Conservation (phyloP, 2,888 invertebrate species). For the Nemotelus nigrinus region DNA sequence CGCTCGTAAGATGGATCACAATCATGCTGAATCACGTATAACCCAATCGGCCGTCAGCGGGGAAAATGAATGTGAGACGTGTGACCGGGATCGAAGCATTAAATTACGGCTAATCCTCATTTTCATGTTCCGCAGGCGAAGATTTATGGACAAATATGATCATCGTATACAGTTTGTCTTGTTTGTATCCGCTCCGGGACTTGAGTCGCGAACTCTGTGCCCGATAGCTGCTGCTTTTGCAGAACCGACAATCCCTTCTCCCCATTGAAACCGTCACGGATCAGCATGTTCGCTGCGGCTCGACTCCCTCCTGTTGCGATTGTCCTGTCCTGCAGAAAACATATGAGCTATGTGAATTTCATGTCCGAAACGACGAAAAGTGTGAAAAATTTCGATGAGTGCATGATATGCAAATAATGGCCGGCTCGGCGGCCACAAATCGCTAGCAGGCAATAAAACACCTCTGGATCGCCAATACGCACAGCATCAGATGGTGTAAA, state of each 20-base stretch:
- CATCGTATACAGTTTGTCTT: constrained; percentile 6
- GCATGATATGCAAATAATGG: constrained; percentile 42
- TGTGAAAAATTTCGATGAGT: constrained; percentile 43
- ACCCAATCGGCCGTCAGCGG: neutral
- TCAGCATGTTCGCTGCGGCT: neutral
- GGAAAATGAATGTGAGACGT: constrained; percentile 27
- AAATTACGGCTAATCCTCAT: constrained; percentile 37
- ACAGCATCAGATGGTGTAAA: neutral
- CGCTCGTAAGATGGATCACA: neutral
- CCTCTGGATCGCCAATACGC: neutral
- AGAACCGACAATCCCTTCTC: too few relatives aligned
- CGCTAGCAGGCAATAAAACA: constrained; percentile 7
- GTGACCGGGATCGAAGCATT: constrained; percentile 29
- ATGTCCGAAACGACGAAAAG: constrained; percentile 41
- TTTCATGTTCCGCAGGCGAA: constrained; percentile 34
- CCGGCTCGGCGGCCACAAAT: neutral
- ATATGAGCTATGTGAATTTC: constrained; percentile 28
- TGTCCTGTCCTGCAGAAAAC: constrained; percentile 28
- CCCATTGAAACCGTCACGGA: neutral
- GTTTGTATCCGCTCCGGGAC: constrained; percentile 21
- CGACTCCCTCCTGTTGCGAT: constrained; percentile 1
- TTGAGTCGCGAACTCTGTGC: neutral
- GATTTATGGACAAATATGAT: constrained; percentile 34
- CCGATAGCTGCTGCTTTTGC: neutral
- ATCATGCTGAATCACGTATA: constrained; percentile 8